Evolutionary conservation across 2,113 vertebrate species (phyloP), one percentile per base, ranked within the genome.

Genomic region (Lagenorhynchus albirostris): DNA sequence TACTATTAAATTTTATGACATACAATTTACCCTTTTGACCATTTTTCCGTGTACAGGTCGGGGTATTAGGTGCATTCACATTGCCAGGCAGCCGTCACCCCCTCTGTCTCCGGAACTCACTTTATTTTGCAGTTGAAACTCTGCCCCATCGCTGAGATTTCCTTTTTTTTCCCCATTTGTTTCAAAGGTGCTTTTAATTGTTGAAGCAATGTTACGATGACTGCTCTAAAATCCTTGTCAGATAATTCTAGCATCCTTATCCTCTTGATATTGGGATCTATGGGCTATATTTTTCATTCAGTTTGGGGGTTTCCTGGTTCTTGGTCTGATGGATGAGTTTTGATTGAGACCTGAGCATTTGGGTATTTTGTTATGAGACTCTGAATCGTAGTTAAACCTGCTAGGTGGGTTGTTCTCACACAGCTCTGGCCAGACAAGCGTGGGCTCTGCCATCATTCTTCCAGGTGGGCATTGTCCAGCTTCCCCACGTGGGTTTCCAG

Each of bases 361-460:
- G n/a, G 11, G 33, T 60, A 33, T 36, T 68, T 8, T 23, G 8
- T 12, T 55, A 12, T 25, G 33, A 81, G 53, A 9, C 13, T 62
- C 13, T 62, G n/a, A 50, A 8, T 50, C 13, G 36, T 23, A 91
- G 26, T 13, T 84, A 36, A 55, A 36, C 44, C 12, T 53, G 26
- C 3, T 11, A 17, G 17, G 10, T 77, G 6, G 9, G 36, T 13
- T 58, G 83, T 36, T 29, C 26, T 77, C 38, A 36, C 53, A 18
- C 3, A 0, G 5, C 18, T 31, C 8, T 60, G 73, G 6, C 36
- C 44, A 23, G 31, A 31, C 29, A 76, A 1, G 60, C 15, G 23
- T 0, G 1, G 50, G 2, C 8, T 84, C 36, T 0, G 0, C 3
- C 0, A 33, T 12, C 4, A 18, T 58, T 58, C 68, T 90, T 15